phyloP scores from a whole-genome alignment of 2,888 invertebrate species.

The Sinotaia quadrata region DNA sequence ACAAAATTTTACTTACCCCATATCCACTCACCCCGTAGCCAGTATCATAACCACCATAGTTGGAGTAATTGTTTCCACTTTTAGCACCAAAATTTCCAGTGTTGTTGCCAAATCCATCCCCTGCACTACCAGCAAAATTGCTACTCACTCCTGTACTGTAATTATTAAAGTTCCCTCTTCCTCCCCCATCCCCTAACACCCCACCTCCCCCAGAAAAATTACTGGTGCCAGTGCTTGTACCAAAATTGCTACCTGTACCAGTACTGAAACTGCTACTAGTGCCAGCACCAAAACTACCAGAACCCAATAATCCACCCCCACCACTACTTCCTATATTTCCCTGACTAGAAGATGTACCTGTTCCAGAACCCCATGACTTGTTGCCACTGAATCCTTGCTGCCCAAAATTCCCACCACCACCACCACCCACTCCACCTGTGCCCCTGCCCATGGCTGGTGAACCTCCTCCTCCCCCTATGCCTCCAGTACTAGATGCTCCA shows the following conservation, averaged over 20 bases:
- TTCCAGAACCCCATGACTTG: slow-evolving; percentile 6
- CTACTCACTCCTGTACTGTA: not conserved
- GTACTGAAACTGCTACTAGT: slow-evolving; percentile 5
- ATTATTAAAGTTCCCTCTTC: not conserved
- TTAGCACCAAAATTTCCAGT: slow-evolving; percentile 6
- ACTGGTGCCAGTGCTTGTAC: not conserved
- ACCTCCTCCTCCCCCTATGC: slow-evolving; percentile 17
- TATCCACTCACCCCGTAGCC: slow-evolving; percentile 39
- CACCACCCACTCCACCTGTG: slow-evolving; percentile 18
- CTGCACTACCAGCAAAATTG: not conserved
- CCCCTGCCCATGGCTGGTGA: slow-evolving; percentile 23
- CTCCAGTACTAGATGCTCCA: slow-evolving; percentile 21
- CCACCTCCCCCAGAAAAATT: not conserved
- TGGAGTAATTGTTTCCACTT: slow-evolving; percentile 22
- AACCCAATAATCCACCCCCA: slow-evolving; percentile 4
- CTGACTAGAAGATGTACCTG: not conserved
- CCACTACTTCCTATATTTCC: slow-evolving; percentile 15
- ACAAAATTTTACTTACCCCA: slow-evolving; percentile 13
- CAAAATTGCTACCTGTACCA: not conserved
- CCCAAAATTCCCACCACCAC: slow-evolving; percentile 15
- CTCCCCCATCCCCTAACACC: not conserved
- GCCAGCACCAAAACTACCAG: slow-evolving; percentile 23
- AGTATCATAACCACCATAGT: slow-evolving; percentile 34
- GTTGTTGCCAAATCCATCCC: slow-evolving; percentile 1
- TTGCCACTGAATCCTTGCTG: not conserved